Evolutionary conservation across 2,113 vertebrate genomes (phyloP).

Genomic region (Larimichthys polyactis): DNA sequence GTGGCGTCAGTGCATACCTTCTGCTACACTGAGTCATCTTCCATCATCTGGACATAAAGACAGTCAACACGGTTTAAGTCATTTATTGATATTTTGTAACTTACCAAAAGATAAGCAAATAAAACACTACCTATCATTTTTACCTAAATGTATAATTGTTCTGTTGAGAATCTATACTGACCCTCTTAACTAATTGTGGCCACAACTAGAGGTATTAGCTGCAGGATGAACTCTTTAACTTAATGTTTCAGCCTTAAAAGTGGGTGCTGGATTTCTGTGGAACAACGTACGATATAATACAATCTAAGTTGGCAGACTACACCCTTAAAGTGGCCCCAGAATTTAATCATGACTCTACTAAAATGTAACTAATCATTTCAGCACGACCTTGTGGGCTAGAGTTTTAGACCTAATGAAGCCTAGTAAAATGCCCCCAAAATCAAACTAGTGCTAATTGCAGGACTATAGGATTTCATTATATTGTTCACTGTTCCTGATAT

Average conservation of each 20-base stretch:
- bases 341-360: neutral
- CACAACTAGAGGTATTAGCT: neutral
- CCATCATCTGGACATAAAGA: slow-evolving; percentile 25
- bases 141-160: neutral
- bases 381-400: too few species aligned
- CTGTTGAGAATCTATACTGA: neutral
- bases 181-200: neutral
- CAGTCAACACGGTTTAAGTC: neutral
- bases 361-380: neutral
- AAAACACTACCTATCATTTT: neutral
- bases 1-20: slow-evolving; percentile 22
- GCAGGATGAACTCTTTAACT: neutral
- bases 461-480: neutral
- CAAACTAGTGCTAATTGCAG: neutral
- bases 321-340: neutral
- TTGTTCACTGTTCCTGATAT: neutral
- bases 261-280: neutral
- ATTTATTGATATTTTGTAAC: neutral
- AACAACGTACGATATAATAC: neutral
- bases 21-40: slow-evolving; percentile 26
- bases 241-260: neutral
- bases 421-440: too few species aligned
- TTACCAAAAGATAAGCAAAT: neutral
- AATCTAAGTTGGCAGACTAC: neutral
- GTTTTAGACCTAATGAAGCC: neutral